Evolutionary conservation across 2,797 vertebrate species (phyloP).

Genomic region (Crocidura indochinensis): DNA sequence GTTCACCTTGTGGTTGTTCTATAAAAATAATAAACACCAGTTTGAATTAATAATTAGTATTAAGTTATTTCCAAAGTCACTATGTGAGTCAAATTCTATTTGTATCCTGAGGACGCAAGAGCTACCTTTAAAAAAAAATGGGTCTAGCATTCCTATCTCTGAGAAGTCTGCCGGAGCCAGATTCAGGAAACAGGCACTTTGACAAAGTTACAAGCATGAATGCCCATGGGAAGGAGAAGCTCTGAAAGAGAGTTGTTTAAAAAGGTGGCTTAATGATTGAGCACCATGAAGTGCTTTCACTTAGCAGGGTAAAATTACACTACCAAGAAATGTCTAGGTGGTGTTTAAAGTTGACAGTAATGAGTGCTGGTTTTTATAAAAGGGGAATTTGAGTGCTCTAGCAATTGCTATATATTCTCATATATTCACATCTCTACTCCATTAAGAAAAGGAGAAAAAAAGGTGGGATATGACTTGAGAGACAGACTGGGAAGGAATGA

Average conservation of each 20-base stretch:
- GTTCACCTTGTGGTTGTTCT: not conserved
- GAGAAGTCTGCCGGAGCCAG: slow-evolving; percentile 22
- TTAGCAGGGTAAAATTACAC: slow-evolving; percentile 44
- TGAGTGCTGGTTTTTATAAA: slow-evolving; percentile 3
- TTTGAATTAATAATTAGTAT: not conserved
- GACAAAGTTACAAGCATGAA: slow-evolving; percentile 36
- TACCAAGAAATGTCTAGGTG: slow-evolving; percentile 54
- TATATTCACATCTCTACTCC: slow-evolving; percentile 23
- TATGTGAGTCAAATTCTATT: slow-evolving; percentile 32
- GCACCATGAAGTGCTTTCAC: slow-evolving; percentile 55
- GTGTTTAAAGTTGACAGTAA: slow-evolving; percentile 66
- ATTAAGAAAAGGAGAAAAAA: not conserved
- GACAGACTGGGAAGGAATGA: too few relatives aligned
- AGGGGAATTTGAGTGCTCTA: slow-evolving; percentile 43
- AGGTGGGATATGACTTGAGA: not conserved
- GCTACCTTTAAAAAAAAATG: slow-evolving; percentile 58
- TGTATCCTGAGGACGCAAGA: not conserved
- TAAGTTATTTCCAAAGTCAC: slow-evolving; percentile 38
- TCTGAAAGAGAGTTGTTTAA: slow-evolving; percentile 59
- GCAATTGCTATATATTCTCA: slow-evolving; percentile 51
- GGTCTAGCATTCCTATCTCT: slow-evolving; percentile 39
- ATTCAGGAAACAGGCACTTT: slow-evolving; percentile 65
- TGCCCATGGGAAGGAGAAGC: slow-evolving; percentile 35
- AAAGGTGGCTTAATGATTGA: slow-evolving; percentile 67
- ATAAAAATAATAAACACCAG: not conserved